Evolutionary conservation across 2,888 invertebrate species (phyloP), one percentile per base, ranked within the genome.

Genomic region (Drosophila buzzatii): DNA sequence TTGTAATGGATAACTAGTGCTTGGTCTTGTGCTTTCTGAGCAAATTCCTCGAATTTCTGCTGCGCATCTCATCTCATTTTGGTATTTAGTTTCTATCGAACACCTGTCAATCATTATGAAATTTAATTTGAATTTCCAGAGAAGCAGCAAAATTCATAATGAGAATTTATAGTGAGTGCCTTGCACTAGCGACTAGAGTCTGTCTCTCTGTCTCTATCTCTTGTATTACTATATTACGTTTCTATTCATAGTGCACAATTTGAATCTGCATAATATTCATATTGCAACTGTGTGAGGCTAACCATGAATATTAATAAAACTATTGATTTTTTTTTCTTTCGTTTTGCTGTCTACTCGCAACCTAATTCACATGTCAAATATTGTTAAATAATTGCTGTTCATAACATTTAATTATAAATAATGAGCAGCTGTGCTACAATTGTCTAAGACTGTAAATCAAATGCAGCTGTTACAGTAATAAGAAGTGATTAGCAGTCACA

Each of bases 351-450:
- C 33, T 3, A 0, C 10, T 33, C 2, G 9, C 23, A 39, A 23
- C 10, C 14, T 31, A 39, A 31, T 47, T 47, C 14, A n/a, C 20
- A 63, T 47, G 35, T 64, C 12, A 8, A 49, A 49, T 31, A 33
- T 33, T 31, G n/a, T 51, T 18, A 7, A 6, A 64, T 42, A 64
- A 44, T 65, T 53, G 18, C 35, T 5, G 14, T 39, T 23, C 23
- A 10, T 23, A 39, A 16, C 39, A 52, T 52, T 18, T 51, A 51
- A 51, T 51, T 51, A 51, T 3, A 18, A 51, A 51, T 51, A 51
- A 35, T 51, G 14, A 51, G 33, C 49, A 33, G 31, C 49, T 49
- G 51, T 7, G n/a, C 14, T 7, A 27, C n/a, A 9, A 39, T 14
- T 27, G 44, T n/a, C 23, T 10, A 20, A 23, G 33, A 10, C 27